These are phyloP conservation scores for Agrotis ipsilon DNA, from an alignment of 2,888 invertebrate genomes.

Conservation along the genomic window DNA sequence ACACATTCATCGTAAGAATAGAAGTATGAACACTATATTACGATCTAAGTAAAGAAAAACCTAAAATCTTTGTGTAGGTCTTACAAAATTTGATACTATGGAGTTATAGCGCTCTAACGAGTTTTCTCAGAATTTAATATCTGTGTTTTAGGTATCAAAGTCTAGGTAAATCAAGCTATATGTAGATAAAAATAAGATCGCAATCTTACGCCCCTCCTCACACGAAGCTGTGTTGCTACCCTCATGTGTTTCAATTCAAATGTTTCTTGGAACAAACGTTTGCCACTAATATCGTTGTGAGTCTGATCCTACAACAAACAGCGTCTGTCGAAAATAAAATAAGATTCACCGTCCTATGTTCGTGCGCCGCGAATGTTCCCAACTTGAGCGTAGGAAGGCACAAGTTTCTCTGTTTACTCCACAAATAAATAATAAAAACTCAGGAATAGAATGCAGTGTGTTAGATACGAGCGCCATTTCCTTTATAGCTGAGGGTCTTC, in stretches of 20 bases:
- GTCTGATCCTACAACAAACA: conserved; percentile 9
- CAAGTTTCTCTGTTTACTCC: conserved; percentile 26
- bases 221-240: background rate
- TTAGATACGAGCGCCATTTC: conserved; percentile 45
- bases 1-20: background rate
- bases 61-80: background rate
- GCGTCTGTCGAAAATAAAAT: conserved; percentile 5
- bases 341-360: conserved; percentile 2
- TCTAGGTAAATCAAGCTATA: background rate
- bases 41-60: background rate
- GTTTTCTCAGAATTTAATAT: conserved; percentile 1
- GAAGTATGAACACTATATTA: background rate
- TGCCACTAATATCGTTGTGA: conserved; percentile 21
- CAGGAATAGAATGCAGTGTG: conserved; percentile 33
- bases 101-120: background rate
- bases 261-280: conserved; percentile 1
- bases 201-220: background rate
- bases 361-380: conserved; percentile 13
- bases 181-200: background rate
- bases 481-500: conserved; percentile 46
- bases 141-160: conserved; percentile 3
- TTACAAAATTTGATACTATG: conserved; percentile 1
- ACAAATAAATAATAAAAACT: conserved; percentile 47
- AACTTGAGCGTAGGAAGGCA: conserved; percentile 5
- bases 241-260: background rate